These are phyloP conservation scores for Colaptes auratus DNA, from an alignment of 2,113 vertebrate genomes.

Conservation along the genomic window DNA sequence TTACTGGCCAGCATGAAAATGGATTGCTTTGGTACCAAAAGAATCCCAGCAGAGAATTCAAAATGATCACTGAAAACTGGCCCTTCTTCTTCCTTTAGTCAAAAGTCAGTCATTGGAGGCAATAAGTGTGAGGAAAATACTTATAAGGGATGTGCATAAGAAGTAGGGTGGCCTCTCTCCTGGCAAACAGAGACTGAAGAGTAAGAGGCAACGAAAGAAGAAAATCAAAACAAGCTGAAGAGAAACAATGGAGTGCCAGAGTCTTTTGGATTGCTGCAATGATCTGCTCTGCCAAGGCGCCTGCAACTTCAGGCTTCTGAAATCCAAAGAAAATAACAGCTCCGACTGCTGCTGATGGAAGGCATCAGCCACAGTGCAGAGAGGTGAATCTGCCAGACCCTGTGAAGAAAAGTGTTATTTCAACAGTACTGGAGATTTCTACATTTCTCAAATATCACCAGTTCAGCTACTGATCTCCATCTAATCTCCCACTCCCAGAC, in stretches of 20 bases:
- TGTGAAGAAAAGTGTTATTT: neutral
- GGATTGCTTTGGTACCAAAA: neutral
- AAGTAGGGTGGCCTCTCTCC: neutral
- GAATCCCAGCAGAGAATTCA: neutral
- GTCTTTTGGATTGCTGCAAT: neutral
- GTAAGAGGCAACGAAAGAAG: neutral
- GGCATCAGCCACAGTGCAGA: neutral
- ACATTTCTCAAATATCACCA: neutral
- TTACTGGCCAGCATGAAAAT: neutral
- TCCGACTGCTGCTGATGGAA: neutral
- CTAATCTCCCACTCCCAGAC: neutral
- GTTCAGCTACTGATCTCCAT: neutral
- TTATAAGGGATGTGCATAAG: neutral
- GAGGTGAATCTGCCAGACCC: neutral
- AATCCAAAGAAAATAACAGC: slow-evolving; percentile 5
- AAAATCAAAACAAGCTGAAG: neutral
- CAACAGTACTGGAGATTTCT: neutral
- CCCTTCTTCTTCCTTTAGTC: neutral
- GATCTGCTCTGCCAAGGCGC: neutral
- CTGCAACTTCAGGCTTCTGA: neutral
- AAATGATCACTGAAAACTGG: neutral
- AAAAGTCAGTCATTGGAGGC: neutral
- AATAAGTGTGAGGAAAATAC: neutral
- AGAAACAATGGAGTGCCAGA: neutral
- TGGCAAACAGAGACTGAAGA: neutral